Conservation (phyloP, 1,140 invertebrate genomes). For the Drosophila arawakana region DNA sequence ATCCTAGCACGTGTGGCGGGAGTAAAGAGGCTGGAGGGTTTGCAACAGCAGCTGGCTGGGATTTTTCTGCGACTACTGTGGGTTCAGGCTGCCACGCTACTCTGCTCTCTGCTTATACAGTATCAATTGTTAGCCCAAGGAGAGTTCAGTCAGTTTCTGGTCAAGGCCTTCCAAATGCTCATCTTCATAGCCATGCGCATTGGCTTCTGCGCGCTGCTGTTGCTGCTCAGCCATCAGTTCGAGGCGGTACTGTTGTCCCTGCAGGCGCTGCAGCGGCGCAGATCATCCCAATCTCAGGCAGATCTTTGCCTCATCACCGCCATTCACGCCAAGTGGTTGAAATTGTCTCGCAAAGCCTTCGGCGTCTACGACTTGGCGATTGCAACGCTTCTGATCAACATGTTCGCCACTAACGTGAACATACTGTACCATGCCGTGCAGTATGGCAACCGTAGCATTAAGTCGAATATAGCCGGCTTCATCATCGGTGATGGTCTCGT, state of each 20-base stretch:
- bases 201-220: slow-evolving; percentile 31
- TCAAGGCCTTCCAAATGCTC: slow-evolving; percentile 13
- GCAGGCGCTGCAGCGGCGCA: not conserved
- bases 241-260: slow-evolving; percentile 44
- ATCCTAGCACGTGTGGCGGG: slow-evolving; percentile 17
- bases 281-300: not conserved
- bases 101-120: slow-evolving; percentile 42
- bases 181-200: slow-evolving; percentile 25
- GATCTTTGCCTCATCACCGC: slow-evolving; percentile 21
- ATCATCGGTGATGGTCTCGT: slow-evolving; percentile 44
- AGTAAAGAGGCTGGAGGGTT: not conserved
- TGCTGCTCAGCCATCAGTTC: slow-evolving; percentile 56
- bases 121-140: slow-evolving; percentile 20
- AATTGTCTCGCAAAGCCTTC: slow-evolving; percentile 35
- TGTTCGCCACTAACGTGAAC: slow-evolving; percentile 50
- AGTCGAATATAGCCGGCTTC: slow-evolving; percentile 13
- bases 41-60: slow-evolving; percentile 9
- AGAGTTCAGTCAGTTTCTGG: not conserved
- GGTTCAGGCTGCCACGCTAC: slow-evolving; percentile 20
- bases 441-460: slow-evolving; percentile 47
- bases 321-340: slow-evolving; percentile 47
- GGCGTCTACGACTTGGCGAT: slow-evolving; percentile 44
- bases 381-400: slow-evolving; percentile 41
- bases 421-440: slow-evolving; percentile 68
- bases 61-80: slow-evolving; percentile 16